Base-by-base conservation (phyloP, 2,888 invertebrate genomes). In the Phlogophora meticulosa region DNA sequence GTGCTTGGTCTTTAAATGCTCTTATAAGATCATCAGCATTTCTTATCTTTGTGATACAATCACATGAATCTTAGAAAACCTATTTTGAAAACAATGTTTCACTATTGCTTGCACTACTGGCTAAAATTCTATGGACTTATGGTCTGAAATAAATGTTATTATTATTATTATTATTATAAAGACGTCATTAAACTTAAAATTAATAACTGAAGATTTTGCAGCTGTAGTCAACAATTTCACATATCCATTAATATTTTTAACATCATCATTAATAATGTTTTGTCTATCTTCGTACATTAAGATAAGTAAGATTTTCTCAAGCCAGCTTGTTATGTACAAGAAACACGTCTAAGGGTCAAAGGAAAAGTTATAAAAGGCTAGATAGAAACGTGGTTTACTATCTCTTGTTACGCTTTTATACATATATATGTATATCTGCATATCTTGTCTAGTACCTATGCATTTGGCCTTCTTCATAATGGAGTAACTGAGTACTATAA, bases 291-390 rank as follows among this genome's bases (percentile, higher is more conserved):
- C 7, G 36, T 4, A 38, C 51, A 49, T 60, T 38, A 48, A 24
- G n/a, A 45, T 42, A 10, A n/a, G n/a, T n/a, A 34, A 56, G 20
- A 66, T 40, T 56, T 62, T 67, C 66, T 62, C 43, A 59, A 45
- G 24, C 42, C 3, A 38, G 22, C 60, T 66, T 36, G 55, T 72
- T 62, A 48, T 7, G 22, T 40, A 43, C n/a, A 36, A 59, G 43
- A 72, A 51, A 61, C 75, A 59, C 49, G 77, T 62, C 4, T 38
- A 10, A 51, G 11, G 78, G 75, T 72, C 72, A 76, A 24, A 56
- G 61, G 57, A 77, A 76, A 76, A 51, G 59, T 57, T 49, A 22
- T 42, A 40, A 42, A 60, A 52, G 66, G 61, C 17, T 56, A 24
- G n/a, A 22, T 58, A 56, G 53, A 40, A 62, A 72, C 10, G 51